These are phyloP conservation scores for Perizoma flavofasciatum DNA, from an alignment of 2,888 invertebrate genomes.

Conservation along the genomic window DNA sequence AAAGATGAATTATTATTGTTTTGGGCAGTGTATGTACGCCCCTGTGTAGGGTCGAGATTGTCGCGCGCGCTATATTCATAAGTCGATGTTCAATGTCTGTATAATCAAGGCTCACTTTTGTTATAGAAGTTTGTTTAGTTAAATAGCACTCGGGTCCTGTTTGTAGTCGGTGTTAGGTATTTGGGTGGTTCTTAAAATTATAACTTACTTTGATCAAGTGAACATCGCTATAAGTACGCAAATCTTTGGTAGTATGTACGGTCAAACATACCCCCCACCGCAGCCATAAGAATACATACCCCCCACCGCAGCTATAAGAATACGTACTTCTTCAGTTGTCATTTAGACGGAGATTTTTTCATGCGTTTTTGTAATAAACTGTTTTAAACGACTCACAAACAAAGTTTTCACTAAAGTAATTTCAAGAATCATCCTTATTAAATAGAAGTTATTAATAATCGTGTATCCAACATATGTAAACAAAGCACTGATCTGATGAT, in stretches of 20 bases:
- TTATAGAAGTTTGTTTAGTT: slow-evolving; percentile 52
- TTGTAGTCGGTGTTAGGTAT: slow-evolving; percentile 41
- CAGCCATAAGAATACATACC: too few relatives aligned
- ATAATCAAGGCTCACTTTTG: slow-evolving; percentile 51
- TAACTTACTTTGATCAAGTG: neutral
- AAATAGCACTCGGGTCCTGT: slow-evolving; percentile 63
- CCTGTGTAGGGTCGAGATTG: slow-evolving; percentile 58
- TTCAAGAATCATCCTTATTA: slow-evolving; percentile 30
- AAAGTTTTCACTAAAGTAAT: slow-evolving; percentile 9
- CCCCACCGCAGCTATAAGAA: too few relatives aligned
- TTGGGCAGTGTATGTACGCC: neutral
- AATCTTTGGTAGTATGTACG: too few relatives aligned
- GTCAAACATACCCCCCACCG: too few relatives aligned
- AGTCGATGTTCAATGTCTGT: slow-evolving; percentile 50
- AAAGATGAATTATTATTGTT: slow-evolving; percentile 6
- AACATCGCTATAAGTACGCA: neutral
- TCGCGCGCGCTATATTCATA: slow-evolving; percentile 58
- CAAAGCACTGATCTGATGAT: slow-evolving; percentile 23
- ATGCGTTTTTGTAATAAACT: too few relatives aligned
- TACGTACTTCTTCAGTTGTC: too few relatives aligned
- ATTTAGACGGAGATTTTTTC: too few relatives aligned
- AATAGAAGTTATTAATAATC: slow-evolving; percentile 22
- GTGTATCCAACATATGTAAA: slow-evolving; percentile 4
- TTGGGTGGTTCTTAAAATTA: slow-evolving; percentile 35
- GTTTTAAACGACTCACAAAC: too few relatives aligned